Evolutionary conservation across 2,888 invertebrate species (phyloP).

Genomic region (Tetheella fluctuosa): DNA sequence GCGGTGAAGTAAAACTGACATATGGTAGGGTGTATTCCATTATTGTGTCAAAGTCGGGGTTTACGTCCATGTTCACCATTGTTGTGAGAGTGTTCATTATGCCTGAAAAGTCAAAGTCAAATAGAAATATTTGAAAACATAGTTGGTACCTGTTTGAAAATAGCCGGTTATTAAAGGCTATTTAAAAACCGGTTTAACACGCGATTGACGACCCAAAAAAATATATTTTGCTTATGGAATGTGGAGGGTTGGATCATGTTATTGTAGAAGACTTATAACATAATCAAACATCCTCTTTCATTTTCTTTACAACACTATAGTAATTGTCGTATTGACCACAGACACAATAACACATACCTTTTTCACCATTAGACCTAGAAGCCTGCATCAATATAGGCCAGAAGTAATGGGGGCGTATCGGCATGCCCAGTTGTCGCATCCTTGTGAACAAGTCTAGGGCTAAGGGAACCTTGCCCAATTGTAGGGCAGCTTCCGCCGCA

Average conservation of each 20-base stretch:
- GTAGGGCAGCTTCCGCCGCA: conserved; percentile 82
- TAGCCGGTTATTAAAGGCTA: background rate
- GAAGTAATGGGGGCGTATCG: conserved; percentile 85
- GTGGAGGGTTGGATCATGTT: too few relatives aligned
- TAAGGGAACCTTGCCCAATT: conserved; percentile 67
- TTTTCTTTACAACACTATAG: too few relatives aligned
- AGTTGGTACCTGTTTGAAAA: background rate
- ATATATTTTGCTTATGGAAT: too few relatives aligned
- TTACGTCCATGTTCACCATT: conserved; percentile 81
- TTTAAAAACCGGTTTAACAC: too few relatives aligned
- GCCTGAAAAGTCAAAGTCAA: conserved; percentile 53
- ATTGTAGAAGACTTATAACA: too few relatives aligned
- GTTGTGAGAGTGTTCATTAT: conserved; percentile 79
- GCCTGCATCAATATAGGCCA: conserved; percentile 85
- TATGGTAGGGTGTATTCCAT: conserved; percentile 81
- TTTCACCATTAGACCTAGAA: conserved; percentile 80
- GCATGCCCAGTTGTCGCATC: conserved; percentile 69
- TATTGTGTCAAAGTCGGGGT: conserved; percentile 84
- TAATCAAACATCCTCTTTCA: too few relatives aligned
- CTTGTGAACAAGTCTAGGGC: conserved; percentile 72
- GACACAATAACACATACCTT: conserved; percentile 53
- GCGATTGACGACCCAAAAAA: too few relatives aligned
- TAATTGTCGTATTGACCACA: background rate
- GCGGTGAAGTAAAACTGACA: conserved; percentile 76
- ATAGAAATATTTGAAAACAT: background rate